Percentiles rank a stretch among this genome's conserved stretches.
Evolutionary conservation across 2,888 invertebrate species (phyloP).

Genomic region (Orthonychiurus folsomi): DNA sequence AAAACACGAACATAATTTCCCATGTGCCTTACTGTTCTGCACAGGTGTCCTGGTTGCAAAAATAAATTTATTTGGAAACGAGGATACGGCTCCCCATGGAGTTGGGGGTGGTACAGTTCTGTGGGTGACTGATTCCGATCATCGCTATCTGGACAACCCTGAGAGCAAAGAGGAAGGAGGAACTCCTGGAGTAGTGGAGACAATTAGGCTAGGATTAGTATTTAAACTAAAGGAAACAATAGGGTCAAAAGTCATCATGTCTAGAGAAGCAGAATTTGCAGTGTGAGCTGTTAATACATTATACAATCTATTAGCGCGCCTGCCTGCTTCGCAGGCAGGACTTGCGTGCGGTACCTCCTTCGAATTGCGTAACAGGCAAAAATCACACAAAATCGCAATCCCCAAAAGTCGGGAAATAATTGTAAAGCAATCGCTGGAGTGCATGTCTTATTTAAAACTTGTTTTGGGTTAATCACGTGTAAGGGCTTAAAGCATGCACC

Average conservation of each 20-base stretch:
- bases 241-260: slow-evolving; percentile 61
- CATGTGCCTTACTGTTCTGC: neutral
- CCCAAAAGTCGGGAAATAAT: too few relatives aligned
- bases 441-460: too few relatives aligned
- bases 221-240: slow-evolving; percentile 77
- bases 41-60: slow-evolving; percentile 58
- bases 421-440: too few relatives aligned
- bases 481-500: too few relatives aligned
- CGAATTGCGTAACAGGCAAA: too few relatives aligned
- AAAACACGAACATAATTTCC: too few relatives aligned
- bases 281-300: slow-evolving; percentile 38
- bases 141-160: slow-evolving; percentile 51
- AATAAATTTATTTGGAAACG: slow-evolving; percentile 50
- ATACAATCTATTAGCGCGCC: too few relatives aligned
- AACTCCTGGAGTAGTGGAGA: slow-evolving; percentile 66
- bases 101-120: slow-evolving; percentile 53
- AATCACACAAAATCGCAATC: too few relatives aligned
- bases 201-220: slow-evolving; percentile 72
- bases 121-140: slow-evolving; percentile 47
- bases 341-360: too few relatives aligned
- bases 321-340: too few relatives aligned
- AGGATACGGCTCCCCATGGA: slow-evolving; percentile 46
- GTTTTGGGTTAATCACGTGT: too few relatives aligned
- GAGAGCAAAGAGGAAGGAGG: slow-evolving; percentile 62
- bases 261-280: slow-evolving; percentile 59